phyloP scores from a whole-genome alignment of 1,140 invertebrate genomes.

The Medauroidea extradentata region DNA sequence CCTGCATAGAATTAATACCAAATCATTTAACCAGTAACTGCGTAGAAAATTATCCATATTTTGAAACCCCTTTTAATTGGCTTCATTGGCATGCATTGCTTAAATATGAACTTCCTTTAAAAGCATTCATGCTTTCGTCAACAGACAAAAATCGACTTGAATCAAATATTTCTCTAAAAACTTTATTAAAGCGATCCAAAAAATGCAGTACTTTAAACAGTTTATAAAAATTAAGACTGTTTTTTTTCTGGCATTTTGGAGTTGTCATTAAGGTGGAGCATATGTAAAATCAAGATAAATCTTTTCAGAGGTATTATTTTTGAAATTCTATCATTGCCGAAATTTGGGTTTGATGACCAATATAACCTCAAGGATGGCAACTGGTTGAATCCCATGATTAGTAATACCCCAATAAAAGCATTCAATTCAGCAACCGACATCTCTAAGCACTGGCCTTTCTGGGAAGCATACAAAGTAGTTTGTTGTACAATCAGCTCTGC shows the following conservation, averaged over 20 bases:
- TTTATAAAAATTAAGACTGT: constrained; percentile 12
- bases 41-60: constrained; percentile 23
- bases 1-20: not conserved
- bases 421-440: constrained; percentile 13
- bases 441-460: constrained; percentile 9
- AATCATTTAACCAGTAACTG: not conserved
- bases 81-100: constrained; percentile 39
- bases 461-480: constrained; percentile 17
- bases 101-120: constrained; percentile 12
- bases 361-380: constrained; percentile 13
- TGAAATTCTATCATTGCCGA: constrained; percentile 14
- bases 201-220: constrained; percentile 13
- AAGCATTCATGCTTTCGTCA: not conserved
- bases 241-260: constrained; percentile 9
- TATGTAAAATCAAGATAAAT: constrained; percentile 19
- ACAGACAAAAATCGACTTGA: constrained; percentile 5
- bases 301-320: constrained; percentile 18
- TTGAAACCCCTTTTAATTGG: constrained; percentile 39
- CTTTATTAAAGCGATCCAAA: constrained; percentile 6
- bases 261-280: constrained; percentile 21
- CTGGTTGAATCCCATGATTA: constrained; percentile 18
- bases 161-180: constrained; percentile 2
- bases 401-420: constrained; percentile 16
- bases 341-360: constrained; percentile 19
- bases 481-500: constrained; percentile 11